Evolutionary conservation across 2,113 vertebrate species (phyloP), one percentile per base, ranked within the genome.

Genomic region (Hippocampus zosterae): DNA sequence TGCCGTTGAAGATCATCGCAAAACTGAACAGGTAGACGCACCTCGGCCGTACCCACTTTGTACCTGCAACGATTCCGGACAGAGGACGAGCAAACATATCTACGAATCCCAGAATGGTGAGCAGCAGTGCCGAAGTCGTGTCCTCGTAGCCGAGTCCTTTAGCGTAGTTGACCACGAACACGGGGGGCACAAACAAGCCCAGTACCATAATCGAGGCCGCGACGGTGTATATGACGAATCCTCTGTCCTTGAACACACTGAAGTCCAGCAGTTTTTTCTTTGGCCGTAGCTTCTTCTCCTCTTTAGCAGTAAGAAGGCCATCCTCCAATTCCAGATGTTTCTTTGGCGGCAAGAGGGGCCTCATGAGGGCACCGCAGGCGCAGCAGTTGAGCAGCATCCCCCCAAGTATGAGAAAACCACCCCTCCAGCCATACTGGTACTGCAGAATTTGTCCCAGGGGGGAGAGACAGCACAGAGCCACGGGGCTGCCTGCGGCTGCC

Each of bases 321-420:
- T 85, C 72, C 50, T 87, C 84, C 0, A 71, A 55, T 11, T 57
- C 72, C 21, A 59, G 69, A 1, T 65, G 13, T 2, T 80, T 87
- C 70, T 85, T 90, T 2, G 93, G 88, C 0, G 87, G 77, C 29
- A 87, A 68, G 76, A 98, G 68, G 2, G 96, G 95, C 81, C 96
- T 91, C 95, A 96, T 97, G 62, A 96, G 89, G 0, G 95, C 94
- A 0, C 92, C 96, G 0, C 96, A 98, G 11, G 91, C 95, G 0
- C 95, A 98, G 88, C 96, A 98, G 80, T 97, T 96, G 65, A 98
- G 94, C 71, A 97, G 90, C 44, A 98, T 73, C n/a, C 94, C 95
- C 1, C 95, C 96, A 44, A 97, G 87, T 72, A 96, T 94, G 74
- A 98, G 94, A 84, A 97, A 96, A 62, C 95, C 95, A 1, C 95